phyloP scores from a whole-genome alignment of 2,888 invertebrate genomes.

The Cosmopolites sordidus region DNA sequence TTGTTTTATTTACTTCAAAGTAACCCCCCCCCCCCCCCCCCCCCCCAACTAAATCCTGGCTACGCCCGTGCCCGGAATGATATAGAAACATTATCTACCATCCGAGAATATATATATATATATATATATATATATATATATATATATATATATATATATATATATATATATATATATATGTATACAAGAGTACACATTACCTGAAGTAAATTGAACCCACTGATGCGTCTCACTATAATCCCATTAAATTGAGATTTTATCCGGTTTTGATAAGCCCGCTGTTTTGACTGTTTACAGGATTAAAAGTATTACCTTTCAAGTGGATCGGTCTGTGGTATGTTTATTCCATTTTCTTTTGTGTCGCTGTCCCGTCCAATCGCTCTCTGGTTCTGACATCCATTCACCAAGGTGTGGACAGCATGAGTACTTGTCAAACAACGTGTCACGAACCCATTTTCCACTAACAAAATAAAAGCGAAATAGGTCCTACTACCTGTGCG shows the following conservation, averaged over 20 bases:
- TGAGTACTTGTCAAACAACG: conserved; percentile 47
- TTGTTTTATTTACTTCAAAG: too few species aligned
- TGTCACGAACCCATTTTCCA: conserved; percentile 37
- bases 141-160: too few species aligned
- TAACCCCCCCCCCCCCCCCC: too few species aligned
- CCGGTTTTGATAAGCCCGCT: conserved; percentile 22
- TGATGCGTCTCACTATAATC: too few species aligned
- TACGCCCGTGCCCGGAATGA: too few species aligned
- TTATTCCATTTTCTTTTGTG: conserved; percentile 38
- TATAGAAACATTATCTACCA: too few species aligned
- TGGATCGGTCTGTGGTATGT: conserved; percentile 22
- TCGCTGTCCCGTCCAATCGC: conserved; percentile 39
- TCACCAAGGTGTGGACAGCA: conserved; percentile 46
- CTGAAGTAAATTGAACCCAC: too few species aligned
- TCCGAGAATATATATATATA: too few species aligned
- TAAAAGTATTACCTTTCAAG: conserved; percentile 30
- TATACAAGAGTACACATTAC: too few species aligned
- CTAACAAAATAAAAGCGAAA: conserved; percentile 18
- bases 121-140: too few species aligned
- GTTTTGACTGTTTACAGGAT: conserved; percentile 29
- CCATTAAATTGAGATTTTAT: conserved; percentile 13
- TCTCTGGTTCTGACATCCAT: conserved; percentile 43
- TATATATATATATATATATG: too few species aligned
- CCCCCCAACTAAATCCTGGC: too few species aligned
- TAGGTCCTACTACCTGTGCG: neutral